Percentiles rank a stretch among this genome's conserved stretches.
These are phyloP conservation scores for Argyresthia albistria DNA, from an alignment of 2,888 invertebrate species.

Conservation along the genomic window DNA sequence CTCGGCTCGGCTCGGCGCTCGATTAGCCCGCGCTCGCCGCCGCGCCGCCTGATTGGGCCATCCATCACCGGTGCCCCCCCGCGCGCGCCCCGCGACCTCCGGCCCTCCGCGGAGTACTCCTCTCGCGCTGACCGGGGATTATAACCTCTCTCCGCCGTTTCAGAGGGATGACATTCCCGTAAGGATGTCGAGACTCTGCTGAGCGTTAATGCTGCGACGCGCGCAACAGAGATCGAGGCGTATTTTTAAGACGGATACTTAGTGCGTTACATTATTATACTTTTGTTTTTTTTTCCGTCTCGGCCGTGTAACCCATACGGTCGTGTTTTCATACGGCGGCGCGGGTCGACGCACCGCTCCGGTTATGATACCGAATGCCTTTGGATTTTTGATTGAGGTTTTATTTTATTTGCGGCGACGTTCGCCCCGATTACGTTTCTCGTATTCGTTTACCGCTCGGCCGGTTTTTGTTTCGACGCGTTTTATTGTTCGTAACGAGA, in stretches of 20 bases:
- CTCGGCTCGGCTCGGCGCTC: conserved; percentile 54
- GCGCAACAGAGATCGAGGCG: conserved; percentile 59
- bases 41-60: conserved; percentile 72
- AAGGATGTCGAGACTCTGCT: conserved; percentile 12
- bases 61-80: conserved; percentile 59
- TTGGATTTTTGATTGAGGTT: conserved; percentile 69
- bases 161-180: conserved; percentile 18
- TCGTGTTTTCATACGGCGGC: conserved; percentile 49
- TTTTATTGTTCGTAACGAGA: conserved; percentile 68
- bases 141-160: conserved; percentile 6
- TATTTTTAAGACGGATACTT: conserved; percentile 69
- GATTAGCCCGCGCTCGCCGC: conserved; percentile 63
- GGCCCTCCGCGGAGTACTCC: conserved; percentile 34
- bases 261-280: conserved; percentile 68
- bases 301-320: conserved; percentile 58
- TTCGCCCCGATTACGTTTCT: conserved; percentile 61
- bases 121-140: conserved; percentile 16
- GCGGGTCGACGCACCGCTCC: conserved; percentile 62
- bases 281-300: conserved; percentile 53
- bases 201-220: conserved; percentile 55
- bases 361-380: conserved; percentile 66
- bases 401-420: conserved; percentile 63
- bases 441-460: conserved; percentile 61
- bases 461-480: conserved; percentile 62
- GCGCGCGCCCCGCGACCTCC: conserved; percentile 37